Conservation (phyloP, 1,140 invertebrate genomes). For the Leptopilina boulardi region DNA sequence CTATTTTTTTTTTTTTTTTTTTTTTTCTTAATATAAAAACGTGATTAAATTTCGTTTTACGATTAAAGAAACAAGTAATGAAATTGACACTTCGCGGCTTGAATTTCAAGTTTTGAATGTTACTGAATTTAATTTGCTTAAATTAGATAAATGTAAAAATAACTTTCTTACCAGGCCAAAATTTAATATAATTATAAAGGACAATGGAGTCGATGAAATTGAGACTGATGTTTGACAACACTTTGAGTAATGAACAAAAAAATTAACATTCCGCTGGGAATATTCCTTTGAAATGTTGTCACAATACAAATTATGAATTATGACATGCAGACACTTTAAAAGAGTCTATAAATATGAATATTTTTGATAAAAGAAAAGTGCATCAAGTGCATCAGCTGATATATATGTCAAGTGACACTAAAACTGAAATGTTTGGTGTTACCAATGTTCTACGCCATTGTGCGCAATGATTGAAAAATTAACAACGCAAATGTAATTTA, state of each 20-base stretch:
- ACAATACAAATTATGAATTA: constrained; percentile 16
- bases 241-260: not conserved
- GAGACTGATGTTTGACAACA: constrained; percentile 15
- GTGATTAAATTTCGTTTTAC: not conserved
- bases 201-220: constrained; percentile 38
- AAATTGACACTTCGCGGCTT: not conserved
- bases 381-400: constrained; percentile 54
- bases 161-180: constrained; percentile 43
- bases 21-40: too few species aligned
- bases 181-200: constrained; percentile 42
- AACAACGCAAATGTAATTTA: not conserved
- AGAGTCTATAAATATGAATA: constrained; percentile 12
- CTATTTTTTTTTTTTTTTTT: too few species aligned
- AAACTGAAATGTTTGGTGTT: not conserved
- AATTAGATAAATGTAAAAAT: not conserved
- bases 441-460: not conserved
- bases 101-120: not conserved
- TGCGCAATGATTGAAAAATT: not conserved
- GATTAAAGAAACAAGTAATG: not conserved
- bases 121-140: not conserved
- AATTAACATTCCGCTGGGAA: constrained; percentile 37
- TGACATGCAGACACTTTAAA: constrained; percentile 17
- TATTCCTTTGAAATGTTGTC: constrained; percentile 32
- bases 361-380: constrained; percentile 51
- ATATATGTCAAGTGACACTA: not conserved